Conservation (phyloP, 2,888 invertebrate genomes). For the Spilarctia lutea region DNA sequence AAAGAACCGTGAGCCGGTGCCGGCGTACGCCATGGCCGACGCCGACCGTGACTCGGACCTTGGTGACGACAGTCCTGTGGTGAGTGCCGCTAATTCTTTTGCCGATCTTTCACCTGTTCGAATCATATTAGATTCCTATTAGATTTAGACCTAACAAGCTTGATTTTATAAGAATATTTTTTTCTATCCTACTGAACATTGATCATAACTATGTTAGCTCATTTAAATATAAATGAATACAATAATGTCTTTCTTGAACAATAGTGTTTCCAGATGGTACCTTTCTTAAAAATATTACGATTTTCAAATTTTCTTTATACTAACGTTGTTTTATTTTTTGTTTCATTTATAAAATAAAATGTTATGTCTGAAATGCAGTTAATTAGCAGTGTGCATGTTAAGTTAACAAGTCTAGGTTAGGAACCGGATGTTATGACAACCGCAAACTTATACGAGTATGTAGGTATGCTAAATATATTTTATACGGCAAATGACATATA, state of each 20-base stretch:
- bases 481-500: not conserved
- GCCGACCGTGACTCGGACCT: constrained; percentile 90
- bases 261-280: not conserved
- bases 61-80: constrained; percentile 91
- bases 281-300: not conserved
- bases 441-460: constrained; percentile 6
- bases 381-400: constrained; percentile 32
- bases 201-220: not conserved
- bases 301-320: constrained; percentile 14
- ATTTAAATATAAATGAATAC: not conserved
- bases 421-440: constrained; percentile 52
- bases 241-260: not conserved
- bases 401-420: constrained; percentile 29
- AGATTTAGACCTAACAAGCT: not conserved
- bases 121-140: not conserved
- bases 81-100: constrained; percentile 77
- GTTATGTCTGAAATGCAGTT: constrained; percentile 22
- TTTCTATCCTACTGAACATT: not conserved
- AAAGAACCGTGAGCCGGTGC: constrained; percentile 95
- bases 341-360: not conserved
- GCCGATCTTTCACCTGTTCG: constrained; percentile 4
- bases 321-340: too few species aligned
- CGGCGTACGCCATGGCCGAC: constrained; percentile 93
- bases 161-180: not conserved
- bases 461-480: not conserved